phyloP scores from a whole-genome alignment of 1,140 invertebrate genomes.

The Ostrea denselamellosa region DNA sequence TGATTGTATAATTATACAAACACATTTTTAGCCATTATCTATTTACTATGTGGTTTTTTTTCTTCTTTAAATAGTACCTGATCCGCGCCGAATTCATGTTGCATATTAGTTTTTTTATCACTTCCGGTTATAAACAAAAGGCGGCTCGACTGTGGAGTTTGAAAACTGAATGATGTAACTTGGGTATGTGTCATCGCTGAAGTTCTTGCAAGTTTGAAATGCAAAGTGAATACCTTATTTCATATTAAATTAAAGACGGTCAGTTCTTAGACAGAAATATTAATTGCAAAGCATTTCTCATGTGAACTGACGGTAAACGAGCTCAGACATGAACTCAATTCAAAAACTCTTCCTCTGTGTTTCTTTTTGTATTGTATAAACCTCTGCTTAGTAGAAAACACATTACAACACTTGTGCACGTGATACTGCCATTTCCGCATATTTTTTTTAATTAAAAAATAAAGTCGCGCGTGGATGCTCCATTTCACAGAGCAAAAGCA shows the following conservation, averaged over 20 bases:
- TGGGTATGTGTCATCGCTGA: constrained; percentile 2
- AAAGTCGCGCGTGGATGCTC: no score
- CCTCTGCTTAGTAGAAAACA: no score
- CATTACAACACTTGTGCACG: no score
- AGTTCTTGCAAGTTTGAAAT: neutral
- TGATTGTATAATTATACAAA: no score
- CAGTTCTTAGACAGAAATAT: neutral
- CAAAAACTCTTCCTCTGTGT: neutral
- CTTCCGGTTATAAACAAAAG: constrained; percentile 37
- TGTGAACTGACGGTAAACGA: neutral
- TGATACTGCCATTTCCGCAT: no score
- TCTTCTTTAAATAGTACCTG: no score
- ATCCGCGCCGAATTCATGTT: neutral
- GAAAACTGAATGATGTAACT: constrained; percentile 32
- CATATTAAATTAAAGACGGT: neutral
- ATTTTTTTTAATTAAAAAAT: no score
- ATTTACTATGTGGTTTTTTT: no score
- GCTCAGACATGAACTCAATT: neutral
- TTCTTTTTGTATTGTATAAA: no score
- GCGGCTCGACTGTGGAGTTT: neutral
- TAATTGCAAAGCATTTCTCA: neutral
- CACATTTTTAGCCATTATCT: no score
- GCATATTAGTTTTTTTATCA: neutral
- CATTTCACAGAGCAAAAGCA: no score
- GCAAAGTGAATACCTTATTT: neutral